Conservation (phyloP, 1,140 invertebrate species). For the Dryas iulia region DNA sequence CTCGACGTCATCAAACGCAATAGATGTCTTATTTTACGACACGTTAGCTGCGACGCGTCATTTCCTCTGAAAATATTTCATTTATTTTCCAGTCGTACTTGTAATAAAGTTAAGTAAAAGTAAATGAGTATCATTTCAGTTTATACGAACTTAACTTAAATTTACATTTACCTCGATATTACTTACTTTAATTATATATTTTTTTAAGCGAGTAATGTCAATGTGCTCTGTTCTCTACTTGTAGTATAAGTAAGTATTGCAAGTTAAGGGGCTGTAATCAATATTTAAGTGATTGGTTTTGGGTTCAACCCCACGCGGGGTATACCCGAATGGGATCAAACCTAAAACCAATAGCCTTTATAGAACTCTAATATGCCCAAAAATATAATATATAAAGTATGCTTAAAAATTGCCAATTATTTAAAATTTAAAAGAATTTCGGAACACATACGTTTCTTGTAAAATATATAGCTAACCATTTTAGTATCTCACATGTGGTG, state of each 20-base stretch:
- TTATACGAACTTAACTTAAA: background rate
- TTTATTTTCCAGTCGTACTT: background rate
- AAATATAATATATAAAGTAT: background rate
- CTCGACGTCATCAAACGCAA: conserved; percentile 10
- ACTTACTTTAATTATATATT: background rate
- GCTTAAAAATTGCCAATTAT: background rate
- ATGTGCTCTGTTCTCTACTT: too few species aligned
- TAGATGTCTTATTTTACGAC: conserved; percentile 16
- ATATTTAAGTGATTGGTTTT: too few species aligned
- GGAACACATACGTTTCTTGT: background rate
- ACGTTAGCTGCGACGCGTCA: conserved; percentile 8
- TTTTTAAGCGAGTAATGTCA: too few species aligned
- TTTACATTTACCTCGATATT: background rate
- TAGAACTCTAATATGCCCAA: too few species aligned
- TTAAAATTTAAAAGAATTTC: background rate
- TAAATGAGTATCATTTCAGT: conserved; percentile 7
- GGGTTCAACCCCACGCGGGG: too few species aligned
- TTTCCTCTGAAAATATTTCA: conserved; percentile 5
- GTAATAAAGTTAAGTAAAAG: conserved; percentile 11
- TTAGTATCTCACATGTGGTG: background rate
- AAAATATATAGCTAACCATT: background rate
- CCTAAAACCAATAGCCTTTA: too few species aligned
- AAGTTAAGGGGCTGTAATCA: too few species aligned
- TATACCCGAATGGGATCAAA: too few species aligned
- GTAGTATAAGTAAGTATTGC: too few species aligned